Evolutionary conservation across 2,888 invertebrate species (phyloP).

Genomic region (Nudaria mundana): DNA sequence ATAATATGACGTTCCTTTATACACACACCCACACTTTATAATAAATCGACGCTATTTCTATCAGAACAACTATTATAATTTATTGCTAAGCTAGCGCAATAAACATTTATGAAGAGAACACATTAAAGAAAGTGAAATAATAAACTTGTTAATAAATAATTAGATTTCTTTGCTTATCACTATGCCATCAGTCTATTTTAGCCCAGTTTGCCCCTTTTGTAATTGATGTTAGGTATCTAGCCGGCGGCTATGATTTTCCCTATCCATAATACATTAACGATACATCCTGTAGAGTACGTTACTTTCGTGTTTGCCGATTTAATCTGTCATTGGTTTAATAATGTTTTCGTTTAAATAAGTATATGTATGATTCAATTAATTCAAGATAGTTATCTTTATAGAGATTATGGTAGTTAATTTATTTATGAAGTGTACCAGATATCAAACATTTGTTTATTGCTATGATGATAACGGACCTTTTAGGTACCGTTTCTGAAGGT

Average conservation of each 20-base stretch:
- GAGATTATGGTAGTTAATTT: not conserved
- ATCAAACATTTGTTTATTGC: no score
- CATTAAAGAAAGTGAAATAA: no score
- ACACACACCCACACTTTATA: no score
- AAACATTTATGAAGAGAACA: no score
- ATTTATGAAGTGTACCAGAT: no score
- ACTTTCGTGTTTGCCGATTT: conserved; percentile 35
- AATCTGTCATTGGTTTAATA: conserved; percentile 36
- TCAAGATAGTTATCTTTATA: conserved; percentile 25
- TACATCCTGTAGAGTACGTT: conserved; percentile 31
- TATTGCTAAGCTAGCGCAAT: no score
- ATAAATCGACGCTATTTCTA: no score
- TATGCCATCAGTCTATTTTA: conserved; percentile 21
- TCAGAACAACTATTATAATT: no score
- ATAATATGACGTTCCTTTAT: no score
- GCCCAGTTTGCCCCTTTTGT: conserved; percentile 36
- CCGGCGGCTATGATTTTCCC: conserved; percentile 32
- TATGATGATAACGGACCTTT: no score
- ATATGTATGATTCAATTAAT: no score
- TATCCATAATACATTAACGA: conserved; percentile 33
- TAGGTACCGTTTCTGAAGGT: no score
- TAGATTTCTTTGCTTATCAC: conserved; percentile 14
- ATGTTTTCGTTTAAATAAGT: conserved; percentile 37
- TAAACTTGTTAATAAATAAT: not conserved
- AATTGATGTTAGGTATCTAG: conserved; percentile 36